phyloP scores from a whole-genome alignment of 2,888 invertebrate species.

The Lissonota sp. region DNA sequence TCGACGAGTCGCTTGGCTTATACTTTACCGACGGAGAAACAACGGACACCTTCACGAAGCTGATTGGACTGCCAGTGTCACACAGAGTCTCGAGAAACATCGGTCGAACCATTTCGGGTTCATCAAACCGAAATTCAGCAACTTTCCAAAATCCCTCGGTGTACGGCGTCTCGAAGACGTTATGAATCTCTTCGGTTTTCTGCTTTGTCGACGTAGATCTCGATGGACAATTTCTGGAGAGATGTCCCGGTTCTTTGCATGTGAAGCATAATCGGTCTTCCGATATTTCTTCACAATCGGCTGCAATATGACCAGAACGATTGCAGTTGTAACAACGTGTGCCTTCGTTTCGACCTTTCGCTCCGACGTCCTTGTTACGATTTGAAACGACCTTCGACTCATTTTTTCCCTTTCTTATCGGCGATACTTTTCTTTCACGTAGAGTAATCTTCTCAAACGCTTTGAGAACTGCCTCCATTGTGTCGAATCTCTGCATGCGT shows the following conservation, averaged over 20 bases:
- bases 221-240: constrained; percentile 26
- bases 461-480: background rate
- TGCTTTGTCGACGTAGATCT: background rate
- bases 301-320: too few species aligned
- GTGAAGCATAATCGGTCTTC: too few species aligned
- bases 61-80: constrained; percentile 47
- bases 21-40: constrained; percentile 27
- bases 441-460: too few species aligned
- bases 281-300: too few species aligned
- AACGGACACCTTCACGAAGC: constrained; percentile 36
- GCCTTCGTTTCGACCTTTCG: too few species aligned
- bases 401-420: too few species aligned
- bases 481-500: constrained; percentile 31
- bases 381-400: too few species aligned
- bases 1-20: constrained; percentile 1
- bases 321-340: too few species aligned
- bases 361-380: too few species aligned
- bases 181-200: constrained; percentile 26
- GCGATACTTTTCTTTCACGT: too few species aligned
- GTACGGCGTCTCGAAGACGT: constrained; percentile 3
- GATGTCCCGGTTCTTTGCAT: too few species aligned
- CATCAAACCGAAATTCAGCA: background rate
- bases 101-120: background rate
- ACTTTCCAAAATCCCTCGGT: constrained; percentile 9
- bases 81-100: constrained; percentile 26